Evolutionary conservation across 2,888 invertebrate species (phyloP).

Genomic region (Lacanobia oleracea): DNA sequence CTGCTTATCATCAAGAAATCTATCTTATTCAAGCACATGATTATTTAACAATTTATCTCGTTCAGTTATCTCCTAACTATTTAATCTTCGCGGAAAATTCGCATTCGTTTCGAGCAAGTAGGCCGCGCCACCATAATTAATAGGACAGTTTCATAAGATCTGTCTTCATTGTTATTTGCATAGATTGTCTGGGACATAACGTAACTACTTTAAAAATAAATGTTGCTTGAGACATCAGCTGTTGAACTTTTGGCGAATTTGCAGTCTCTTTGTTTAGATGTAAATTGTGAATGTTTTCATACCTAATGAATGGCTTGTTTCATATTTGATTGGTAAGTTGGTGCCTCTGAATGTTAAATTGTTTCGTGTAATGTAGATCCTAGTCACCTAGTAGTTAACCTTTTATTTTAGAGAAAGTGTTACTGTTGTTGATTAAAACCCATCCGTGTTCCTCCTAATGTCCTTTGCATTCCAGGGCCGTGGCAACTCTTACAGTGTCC

Average conservation of each 20-base stretch:
- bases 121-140: slow-evolving; percentile 64
- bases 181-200: slow-evolving; percentile 62
- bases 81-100: slow-evolving; percentile 62
- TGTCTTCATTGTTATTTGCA: slow-evolving; percentile 70
- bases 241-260: slow-evolving; percentile 40
- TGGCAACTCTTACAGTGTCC: too few species aligned
- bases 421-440: too few species aligned
- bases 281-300: slow-evolving; percentile 6
- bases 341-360: background rate
- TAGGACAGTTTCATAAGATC: slow-evolving; percentile 65
- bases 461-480: too few species aligned
- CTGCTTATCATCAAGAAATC: background rate
- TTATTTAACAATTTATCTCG: slow-evolving; percentile 37
- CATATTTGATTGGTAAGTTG: slow-evolving; percentile 4
- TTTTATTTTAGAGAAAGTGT: too few species aligned
- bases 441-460: too few species aligned
- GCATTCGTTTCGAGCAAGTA: slow-evolving; percentile 64
- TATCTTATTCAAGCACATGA: background rate
- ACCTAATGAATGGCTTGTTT: background rate
- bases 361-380: too few species aligned
- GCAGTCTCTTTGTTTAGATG: slow-evolving; percentile 25
- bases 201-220: slow-evolving; percentile 33
- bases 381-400: background rate
- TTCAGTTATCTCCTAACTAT: slow-evolving; percentile 14
- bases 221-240: slow-evolving; percentile 37